phyloP scores from a whole-genome alignment of 2,797 vertebrate species.

The Sebastolobus alascanus region DNA sequence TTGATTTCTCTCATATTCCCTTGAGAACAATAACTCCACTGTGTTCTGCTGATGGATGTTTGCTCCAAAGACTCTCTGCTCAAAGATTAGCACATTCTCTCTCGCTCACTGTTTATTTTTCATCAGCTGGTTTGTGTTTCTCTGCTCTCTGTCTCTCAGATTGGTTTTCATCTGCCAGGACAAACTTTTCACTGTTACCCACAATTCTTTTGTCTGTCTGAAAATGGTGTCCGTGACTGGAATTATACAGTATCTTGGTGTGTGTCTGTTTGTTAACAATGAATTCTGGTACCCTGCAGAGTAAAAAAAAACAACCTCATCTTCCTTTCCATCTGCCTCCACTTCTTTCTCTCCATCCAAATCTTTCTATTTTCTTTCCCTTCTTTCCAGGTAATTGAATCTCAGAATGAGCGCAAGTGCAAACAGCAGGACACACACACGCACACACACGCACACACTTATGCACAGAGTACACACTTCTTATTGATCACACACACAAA shows the following conservation, averaged over 20 bases:
- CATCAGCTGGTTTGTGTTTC: conserved; percentile 9
- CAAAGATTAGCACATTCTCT: background rate
- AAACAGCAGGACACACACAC: conserved; percentile 25
- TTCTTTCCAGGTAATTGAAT: conserved; percentile 38
- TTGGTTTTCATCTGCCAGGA: conserved; percentile 15
- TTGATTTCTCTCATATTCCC: background rate
- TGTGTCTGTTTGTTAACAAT: background rate
- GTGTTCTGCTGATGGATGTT: conserved; percentile 13
- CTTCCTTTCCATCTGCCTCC: background rate
- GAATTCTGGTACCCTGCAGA: background rate
- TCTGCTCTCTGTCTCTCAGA: background rate
- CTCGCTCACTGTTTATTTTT: conserved; percentile 15
- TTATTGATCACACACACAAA: conserved; percentile 50
- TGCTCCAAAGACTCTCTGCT: conserved; percentile 1
- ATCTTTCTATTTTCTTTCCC: conserved; percentile 19
- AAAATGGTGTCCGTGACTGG: conserved; percentile 8
- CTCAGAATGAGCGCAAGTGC: conserved; percentile 15
- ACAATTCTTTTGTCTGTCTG: conserved; percentile 8
- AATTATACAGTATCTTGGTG: background rate
- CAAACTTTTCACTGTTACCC: background rate
- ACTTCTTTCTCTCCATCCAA: background rate
- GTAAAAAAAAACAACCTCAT: background rate
- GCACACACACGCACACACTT: background rate
- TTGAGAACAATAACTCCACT: background rate
- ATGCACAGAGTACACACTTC: conserved; percentile 7